phyloP scores from a whole-genome alignment of 2,113 vertebrate species.

The Fregata magnificens region DNA sequence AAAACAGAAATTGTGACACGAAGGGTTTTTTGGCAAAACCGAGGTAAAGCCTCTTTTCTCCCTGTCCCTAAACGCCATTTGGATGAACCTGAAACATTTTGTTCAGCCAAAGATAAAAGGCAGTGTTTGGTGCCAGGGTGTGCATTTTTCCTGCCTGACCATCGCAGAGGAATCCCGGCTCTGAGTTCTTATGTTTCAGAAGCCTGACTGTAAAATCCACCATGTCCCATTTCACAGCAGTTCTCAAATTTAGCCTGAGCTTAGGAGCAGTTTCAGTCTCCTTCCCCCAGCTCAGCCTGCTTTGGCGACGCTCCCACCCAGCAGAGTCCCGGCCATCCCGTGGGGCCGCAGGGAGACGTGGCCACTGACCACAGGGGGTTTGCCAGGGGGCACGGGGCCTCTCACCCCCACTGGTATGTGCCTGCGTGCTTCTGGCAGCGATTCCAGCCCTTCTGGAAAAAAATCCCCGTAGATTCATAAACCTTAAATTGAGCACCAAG shows the following conservation, averaged over 20 bases:
- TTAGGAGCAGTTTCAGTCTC: too few species aligned
- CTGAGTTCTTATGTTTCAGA: accelerated
- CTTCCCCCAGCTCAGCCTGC: background rate
- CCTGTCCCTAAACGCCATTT: background rate
- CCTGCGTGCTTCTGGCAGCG: background rate
- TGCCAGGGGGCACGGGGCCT: accelerated
- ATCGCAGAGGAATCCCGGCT: accelerated
- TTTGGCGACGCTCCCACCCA: background rate
- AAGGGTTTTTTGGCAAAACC: accelerated
- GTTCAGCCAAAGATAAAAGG: too few species aligned
- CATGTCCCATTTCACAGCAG: background rate
- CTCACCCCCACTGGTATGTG: background rate
- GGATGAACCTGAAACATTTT: background rate
- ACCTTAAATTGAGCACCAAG: background rate
- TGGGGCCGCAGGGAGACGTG: background rate
- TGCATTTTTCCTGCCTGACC: background rate
- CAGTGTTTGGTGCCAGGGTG: background rate
- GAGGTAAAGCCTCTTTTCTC: background rate
- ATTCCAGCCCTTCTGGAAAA: background rate
- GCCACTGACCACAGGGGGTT: accelerated
- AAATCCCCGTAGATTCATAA: background rate
- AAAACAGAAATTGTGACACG: background rate
- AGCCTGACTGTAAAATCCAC: background rate
- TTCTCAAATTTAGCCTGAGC: background rate
- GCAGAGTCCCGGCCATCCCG: background rate